Base-by-base conservation (phyloP, 2,888 invertebrate species). In the Horisme vitalbata region DNA sequence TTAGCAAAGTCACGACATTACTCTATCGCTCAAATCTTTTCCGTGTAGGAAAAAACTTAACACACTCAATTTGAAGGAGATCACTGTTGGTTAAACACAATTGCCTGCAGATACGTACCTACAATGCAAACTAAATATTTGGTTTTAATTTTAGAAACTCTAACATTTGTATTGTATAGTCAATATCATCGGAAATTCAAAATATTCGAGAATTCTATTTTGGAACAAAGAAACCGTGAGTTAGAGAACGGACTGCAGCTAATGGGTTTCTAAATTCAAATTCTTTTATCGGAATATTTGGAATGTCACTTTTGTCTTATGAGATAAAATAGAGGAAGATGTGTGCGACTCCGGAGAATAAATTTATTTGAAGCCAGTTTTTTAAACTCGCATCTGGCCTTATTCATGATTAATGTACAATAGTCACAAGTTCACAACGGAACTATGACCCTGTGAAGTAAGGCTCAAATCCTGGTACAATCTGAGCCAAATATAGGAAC, bases 201-300 rank as follows among this genome's bases (percentile, higher is more conserved):
- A 41, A 20, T 32, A 28, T 26, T 30, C 9, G 7, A 30, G 37
- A 9, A 50, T 28, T 37, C 10, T 50, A 23, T 53, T 35, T 36
- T 34, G 12, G 23, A 52, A 59, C 39, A 60, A 64, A 62, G 47
- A 45, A 51, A 49, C 39, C 38, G 41, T 41, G 30, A 45, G 34
- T 41, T 41, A 36, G 10, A 41, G 52, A 54, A 55, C 45, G 34
- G 52, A 13, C 54, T 46, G 50, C 50, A 46, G 53, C 45, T 46
- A 54, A 39, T 58, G 47, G 56, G 38, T 53, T 52, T 57, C 58
- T 54, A 59, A 61, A 61, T 63, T 50, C 21, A 50, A 63, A 62
- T 59, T 57, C 45, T 50, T 61, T 38, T 39, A 28, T 35, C 15
- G 52, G 45, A 26, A 50, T 39, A 46, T n/a, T n/a, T n/a, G n/a